phyloP scores from a whole-genome alignment of 2,797 vertebrate genomes.

The Fistularia tabacaria region DNA sequence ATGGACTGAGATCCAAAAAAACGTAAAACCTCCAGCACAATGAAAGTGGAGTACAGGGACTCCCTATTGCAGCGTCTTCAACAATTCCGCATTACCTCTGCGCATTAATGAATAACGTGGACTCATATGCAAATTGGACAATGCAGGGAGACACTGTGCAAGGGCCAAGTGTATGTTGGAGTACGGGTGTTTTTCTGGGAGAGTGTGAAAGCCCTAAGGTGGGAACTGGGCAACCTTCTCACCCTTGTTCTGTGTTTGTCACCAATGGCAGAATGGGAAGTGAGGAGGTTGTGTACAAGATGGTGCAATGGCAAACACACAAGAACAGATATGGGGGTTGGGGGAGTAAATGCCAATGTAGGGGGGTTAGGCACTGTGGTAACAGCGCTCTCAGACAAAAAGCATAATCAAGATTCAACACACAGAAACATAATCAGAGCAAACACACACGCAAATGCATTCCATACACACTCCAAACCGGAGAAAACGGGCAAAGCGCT shows the following conservation, averaged over 20 bases:
- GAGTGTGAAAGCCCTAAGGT: constrained; percentile 64
- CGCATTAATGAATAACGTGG: constrained; percentile 63
- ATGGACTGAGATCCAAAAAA: constrained; percentile 43
- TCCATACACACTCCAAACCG: constrained; percentile 23
- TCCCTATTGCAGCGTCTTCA: constrained; percentile 24
- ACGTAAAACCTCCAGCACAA: constrained; percentile 38
- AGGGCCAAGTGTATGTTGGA: constrained; percentile 47
- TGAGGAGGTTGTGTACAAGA: constrained; percentile 54
- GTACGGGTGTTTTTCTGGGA: constrained; percentile 44
- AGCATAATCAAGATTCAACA: constrained; percentile 55
- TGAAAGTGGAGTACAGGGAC: constrained; percentile 29
- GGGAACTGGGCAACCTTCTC: constrained; percentile 79
- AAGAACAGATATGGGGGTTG: constrained; percentile 53
- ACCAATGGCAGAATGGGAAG: constrained; percentile 50
- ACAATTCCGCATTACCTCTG: constrained; percentile 62
- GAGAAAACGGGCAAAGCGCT: constrained; percentile 36
- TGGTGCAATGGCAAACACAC: constrained; percentile 41
- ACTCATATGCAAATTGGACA: constrained; percentile 61
- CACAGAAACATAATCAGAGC: constrained; percentile 35
- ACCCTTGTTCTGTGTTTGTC: constrained; percentile 67
- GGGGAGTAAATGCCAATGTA: constrained; percentile 52
- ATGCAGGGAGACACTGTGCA: constrained; percentile 46
- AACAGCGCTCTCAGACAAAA: constrained; percentile 56
- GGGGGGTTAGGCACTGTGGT: constrained; percentile 52
- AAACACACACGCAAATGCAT: constrained; percentile 28